A percentile compares a stretch with the other conserved stretches of the same genome.
Conservation (phyloP, 2,797 vertebrate species). For the Chiroxiphia lanceolata region DNA sequence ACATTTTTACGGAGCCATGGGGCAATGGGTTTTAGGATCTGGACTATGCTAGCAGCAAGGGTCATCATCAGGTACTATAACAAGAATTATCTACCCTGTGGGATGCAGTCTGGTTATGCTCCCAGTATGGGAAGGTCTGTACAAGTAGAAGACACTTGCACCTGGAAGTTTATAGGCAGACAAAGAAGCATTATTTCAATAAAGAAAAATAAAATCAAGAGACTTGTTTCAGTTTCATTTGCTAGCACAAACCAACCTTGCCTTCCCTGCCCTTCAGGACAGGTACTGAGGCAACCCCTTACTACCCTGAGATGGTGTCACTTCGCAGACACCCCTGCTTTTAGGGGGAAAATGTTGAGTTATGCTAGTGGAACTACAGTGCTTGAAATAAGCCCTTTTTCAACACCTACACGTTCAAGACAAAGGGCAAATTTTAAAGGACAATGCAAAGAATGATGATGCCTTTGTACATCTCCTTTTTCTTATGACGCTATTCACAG, state of each 20-base stretch:
- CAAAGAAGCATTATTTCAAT: background rate
- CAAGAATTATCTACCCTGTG: background rate
- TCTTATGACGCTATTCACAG: background rate
- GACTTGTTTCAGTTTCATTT: background rate
- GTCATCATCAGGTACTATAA: fast-evolving
- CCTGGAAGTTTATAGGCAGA: background rate
- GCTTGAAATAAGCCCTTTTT: background rate
- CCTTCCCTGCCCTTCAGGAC: background rate
- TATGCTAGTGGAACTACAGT: background rate
- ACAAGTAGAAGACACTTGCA: background rate
- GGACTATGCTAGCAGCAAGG: background rate
- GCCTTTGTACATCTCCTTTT: background rate
- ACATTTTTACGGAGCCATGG: background rate
- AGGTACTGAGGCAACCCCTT: background rate
- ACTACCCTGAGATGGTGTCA: background rate
- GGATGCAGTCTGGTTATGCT: background rate
- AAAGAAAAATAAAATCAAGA: background rate
- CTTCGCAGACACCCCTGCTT: background rate
- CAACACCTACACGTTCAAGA: background rate
- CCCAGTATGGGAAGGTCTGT: background rate
- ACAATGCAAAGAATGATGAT: background rate
- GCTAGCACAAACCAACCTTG: background rate
- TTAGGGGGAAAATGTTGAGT: background rate
- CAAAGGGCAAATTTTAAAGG: background rate
- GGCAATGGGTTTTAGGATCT: background rate